Percentiles rank a stretch among this genome's conserved stretches.
Evolutionary conservation across 2,113 vertebrate species (phyloP).

Genomic region (Spea multiplicata): DNA sequence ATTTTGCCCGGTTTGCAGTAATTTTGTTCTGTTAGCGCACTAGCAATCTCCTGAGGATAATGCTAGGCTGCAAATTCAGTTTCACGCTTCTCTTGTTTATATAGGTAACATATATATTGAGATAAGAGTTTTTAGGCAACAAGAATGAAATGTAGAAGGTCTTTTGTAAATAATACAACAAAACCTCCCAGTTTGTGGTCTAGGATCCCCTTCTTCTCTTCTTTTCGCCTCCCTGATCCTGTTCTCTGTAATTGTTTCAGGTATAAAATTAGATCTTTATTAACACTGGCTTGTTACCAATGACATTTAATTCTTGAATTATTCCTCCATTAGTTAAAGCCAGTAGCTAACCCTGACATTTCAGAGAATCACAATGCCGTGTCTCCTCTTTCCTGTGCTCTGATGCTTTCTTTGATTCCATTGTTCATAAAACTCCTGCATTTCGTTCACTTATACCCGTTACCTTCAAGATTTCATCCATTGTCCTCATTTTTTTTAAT

Average conservation of each 20-base stretch:
- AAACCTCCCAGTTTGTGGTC: background rate
- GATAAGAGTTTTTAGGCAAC: background rate
- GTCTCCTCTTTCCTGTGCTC: background rate
- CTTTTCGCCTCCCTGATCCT: background rate
- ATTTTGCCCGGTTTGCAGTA: too few relatives aligned
- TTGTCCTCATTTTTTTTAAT: background rate
- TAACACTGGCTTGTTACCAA: conserved; percentile 25
- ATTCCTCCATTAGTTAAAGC: conserved; percentile 30
- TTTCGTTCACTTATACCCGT: background rate
- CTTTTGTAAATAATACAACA: background rate
- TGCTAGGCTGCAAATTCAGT: background rate
- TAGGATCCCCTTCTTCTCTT: conserved; percentile 16
- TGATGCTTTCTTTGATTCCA: conserved; percentile 4
- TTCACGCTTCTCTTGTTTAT: background rate
- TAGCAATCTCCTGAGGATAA: too few relatives aligned
- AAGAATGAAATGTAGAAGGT: background rate
- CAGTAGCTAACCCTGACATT: conserved; percentile 15
- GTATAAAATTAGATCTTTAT: conserved; percentile 32
- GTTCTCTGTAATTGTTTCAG: conserved; percentile 13
- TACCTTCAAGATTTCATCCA: background rate
- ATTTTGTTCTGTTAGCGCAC: too few relatives aligned
- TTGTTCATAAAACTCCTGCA: background rate
- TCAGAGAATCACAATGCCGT: background rate
- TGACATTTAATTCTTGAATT: conserved; percentile 40
- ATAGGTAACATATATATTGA: background rate